These are phyloP conservation scores for Sminthurinus aureus DNA, from an alignment of 2,888 invertebrate genomes.

Conservation along the genomic window DNA sequence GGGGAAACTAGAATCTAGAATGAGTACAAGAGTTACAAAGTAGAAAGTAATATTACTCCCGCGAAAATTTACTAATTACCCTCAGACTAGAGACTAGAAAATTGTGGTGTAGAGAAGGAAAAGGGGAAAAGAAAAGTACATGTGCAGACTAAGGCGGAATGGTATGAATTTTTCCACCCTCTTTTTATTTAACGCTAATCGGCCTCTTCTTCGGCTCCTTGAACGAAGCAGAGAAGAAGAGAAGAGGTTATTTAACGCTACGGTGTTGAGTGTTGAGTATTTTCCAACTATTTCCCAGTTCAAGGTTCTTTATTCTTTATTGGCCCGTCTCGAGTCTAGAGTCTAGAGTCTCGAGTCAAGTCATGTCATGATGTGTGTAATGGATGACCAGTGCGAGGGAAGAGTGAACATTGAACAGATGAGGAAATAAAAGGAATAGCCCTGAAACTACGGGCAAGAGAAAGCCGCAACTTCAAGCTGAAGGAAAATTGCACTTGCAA, in stretches of 20 bases:
- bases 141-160: no score
- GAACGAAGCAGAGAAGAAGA: no score
- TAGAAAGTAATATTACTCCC: neutral
- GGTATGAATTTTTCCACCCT: no score
- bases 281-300: no score
- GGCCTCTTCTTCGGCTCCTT: no score
- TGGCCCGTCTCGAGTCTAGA: neutral
- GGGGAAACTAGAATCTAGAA: no score
- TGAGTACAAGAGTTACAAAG: no score
- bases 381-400: conserved; percentile 21
- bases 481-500: neutral
- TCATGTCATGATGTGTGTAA: conserved; percentile 22
- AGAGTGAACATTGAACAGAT: no score
- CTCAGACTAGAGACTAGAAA: neutral
- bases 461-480: neutral
- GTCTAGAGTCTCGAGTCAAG: no score
- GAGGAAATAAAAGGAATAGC: neutral
- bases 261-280: neutral
- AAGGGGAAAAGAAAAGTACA: neutral
- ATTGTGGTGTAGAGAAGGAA: conserved; percentile 3
- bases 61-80: conserved; percentile 26
- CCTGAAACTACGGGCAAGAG: no score
- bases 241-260: neutral
- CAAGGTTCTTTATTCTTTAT: neutral
- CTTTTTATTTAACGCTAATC: no score